Percentiles rank a stretch among this genome's conserved stretches.
Conservation (phyloP, 2,797 vertebrate species). For the Trichosurus vulpecula region DNA sequence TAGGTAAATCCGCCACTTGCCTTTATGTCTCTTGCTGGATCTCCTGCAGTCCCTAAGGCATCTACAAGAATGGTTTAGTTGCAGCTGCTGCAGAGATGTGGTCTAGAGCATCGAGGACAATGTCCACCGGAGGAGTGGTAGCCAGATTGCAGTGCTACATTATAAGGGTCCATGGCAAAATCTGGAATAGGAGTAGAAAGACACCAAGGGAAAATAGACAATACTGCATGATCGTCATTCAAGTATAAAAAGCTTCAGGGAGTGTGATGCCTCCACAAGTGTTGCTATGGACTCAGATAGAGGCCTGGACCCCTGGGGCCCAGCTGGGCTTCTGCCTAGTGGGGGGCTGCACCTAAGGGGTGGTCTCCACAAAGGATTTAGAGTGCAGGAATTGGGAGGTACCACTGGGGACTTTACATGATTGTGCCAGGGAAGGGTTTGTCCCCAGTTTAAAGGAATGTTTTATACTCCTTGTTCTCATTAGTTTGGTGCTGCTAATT, state of each 20-base stretch:
- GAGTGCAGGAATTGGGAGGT: background rate
- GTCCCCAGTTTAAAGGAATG: background rate
- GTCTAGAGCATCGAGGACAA: background rate
- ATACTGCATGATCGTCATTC: background rate
- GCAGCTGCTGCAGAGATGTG: background rate
- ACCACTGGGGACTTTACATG: background rate
- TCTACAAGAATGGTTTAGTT: background rate
- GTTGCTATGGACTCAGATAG: background rate
- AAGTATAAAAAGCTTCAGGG: background rate
- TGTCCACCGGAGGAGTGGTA: background rate
- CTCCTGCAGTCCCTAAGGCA: background rate
- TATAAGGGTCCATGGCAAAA: background rate
- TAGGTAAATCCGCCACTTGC: background rate
- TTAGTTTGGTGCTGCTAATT: background rate
- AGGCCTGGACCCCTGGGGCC: background rate
- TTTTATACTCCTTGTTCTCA: background rate
- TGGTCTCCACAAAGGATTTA: background rate
- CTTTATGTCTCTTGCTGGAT: background rate
- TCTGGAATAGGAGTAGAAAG: background rate
- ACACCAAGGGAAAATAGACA: background rate
- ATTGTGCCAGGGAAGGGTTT: background rate
- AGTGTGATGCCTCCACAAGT: background rate
- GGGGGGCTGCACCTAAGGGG: background rate
- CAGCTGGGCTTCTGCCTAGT: background rate
- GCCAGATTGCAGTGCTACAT: background rate